These are phyloP conservation scores for Goniozus legneri DNA, from an alignment of 1,140 invertebrate genomes.

Conservation along the genomic window DNA sequence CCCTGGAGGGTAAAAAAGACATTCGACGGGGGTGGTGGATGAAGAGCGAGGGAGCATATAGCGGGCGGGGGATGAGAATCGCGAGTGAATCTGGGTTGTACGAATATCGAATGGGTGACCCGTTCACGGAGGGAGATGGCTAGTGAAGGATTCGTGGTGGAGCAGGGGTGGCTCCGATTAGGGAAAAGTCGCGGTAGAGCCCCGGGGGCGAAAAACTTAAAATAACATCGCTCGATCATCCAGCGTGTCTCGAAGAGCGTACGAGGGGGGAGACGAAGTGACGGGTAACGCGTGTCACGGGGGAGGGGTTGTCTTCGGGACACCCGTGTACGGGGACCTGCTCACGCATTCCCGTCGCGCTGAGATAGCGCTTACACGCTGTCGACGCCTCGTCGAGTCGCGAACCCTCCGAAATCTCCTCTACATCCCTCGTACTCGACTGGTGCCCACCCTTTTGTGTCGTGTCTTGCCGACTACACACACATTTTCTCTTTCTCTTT, in stretches of 20 bases:
- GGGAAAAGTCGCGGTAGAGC: slow-evolving; percentile 40
- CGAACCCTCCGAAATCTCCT: no score
- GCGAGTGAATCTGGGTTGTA: background rate
- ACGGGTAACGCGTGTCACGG: no score
- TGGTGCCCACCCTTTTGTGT: no score
- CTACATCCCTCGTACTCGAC: no score
- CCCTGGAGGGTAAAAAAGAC: slow-evolving; percentile 46
- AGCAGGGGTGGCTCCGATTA: slow-evolving; percentile 46
- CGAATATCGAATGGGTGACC: no score
- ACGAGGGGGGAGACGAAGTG: no score
- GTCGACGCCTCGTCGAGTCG: no score
- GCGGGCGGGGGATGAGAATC: background rate
- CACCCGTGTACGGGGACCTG: slow-evolving; percentile 34
- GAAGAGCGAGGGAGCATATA: slow-evolving; percentile 3
- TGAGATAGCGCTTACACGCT: no score
- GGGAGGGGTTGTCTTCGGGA: slow-evolving; percentile 42
- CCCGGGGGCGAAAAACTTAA: slow-evolving; percentile 55
- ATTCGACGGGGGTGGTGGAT: slow-evolving; percentile 25
- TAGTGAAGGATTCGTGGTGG: slow-evolving; percentile 12
- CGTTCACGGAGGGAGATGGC: slow-evolving; percentile 19
- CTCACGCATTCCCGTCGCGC: background rate
- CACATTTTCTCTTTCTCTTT: no score
- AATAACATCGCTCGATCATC: slow-evolving; percentile 55
- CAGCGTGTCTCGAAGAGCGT: no score
- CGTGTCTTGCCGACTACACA: no score